These are phyloP conservation scores for Anthoscopus minutus DNA, from an alignment of 2,113 vertebrate species.

Conservation along the genomic window DNA sequence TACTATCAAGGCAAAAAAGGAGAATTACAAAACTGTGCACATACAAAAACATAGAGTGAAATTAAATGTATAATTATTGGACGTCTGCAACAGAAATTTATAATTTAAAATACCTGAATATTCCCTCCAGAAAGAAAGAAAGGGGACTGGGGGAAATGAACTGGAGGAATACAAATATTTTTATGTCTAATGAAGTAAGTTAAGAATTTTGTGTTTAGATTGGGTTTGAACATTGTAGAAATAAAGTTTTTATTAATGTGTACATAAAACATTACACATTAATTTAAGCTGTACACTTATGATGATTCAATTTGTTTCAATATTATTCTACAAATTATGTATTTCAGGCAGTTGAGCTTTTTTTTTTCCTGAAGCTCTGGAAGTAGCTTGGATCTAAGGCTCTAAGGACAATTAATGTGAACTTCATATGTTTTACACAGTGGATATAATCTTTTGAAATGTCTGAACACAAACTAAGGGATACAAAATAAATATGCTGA, in stretches of 20 bases:
- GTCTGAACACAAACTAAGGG: neutral
- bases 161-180: neutral
- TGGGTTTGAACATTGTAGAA: neutral
- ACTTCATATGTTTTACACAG: neutral
- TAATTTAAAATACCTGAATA: neutral
- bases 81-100: neutral
- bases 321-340: neutral
- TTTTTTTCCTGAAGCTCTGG: neutral
- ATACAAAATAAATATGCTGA: neutral
- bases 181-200: neutral
- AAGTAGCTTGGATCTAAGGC: neutral
- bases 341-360: fast-evolving
- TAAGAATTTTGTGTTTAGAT: neutral
- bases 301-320: neutral
- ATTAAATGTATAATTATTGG: neutral
- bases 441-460: neutral
- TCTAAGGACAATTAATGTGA: neutral
- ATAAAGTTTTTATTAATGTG: neutral
- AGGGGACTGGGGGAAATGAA: fast-evolving
- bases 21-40: neutral
- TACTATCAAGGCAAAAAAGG: neutral
- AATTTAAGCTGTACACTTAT: neutral
- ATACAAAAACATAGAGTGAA: neutral
- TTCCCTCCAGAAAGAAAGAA: neutral
- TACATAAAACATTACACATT: neutral